These are phyloP conservation scores for Morone chrysops DNA, from an alignment of 2,113 vertebrate species.

Conservation along the genomic window DNA sequence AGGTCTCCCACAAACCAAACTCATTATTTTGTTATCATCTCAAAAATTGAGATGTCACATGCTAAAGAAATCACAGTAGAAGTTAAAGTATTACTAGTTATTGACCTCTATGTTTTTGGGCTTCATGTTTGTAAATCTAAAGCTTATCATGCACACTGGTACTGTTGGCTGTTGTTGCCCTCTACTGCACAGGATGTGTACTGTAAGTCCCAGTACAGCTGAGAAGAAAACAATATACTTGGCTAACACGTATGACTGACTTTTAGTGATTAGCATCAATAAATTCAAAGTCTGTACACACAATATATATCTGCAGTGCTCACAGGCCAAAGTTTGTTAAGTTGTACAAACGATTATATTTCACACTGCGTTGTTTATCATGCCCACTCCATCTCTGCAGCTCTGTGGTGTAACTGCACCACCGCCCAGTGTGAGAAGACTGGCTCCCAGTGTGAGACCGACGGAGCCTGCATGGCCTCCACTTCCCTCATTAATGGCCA, in stretches of 20 bases:
- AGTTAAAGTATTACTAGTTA: neutral
- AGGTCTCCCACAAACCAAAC: neutral
- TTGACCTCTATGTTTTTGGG: neutral
- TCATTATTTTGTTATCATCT: neutral
- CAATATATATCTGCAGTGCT: neutral
- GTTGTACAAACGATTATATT: neutral
- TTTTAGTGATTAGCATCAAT: neutral
- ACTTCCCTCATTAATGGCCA: conserved; percentile 89
- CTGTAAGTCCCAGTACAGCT: neutral
- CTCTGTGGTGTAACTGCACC: conserved; percentile 91
- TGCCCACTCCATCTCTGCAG: conserved; percentile 73
- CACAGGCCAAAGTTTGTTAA: neutral
- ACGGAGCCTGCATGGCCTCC: conserved; percentile 95
- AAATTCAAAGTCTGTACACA: neutral
- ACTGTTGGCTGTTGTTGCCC: neutral
- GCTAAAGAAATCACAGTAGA: neutral
- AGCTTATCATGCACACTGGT: neutral
- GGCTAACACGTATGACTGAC: neutral
- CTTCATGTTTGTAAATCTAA: neutral
- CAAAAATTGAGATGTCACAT: neutral
- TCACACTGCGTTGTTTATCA: neutral
- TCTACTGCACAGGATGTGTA: conserved; percentile 17
- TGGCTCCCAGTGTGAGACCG: conserved; percentile 92
- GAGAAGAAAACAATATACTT: neutral
- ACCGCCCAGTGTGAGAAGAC: conserved; percentile 86